Percentiles rank a stretch among this genome's conserved stretches.
Evolutionary conservation across 1,140 invertebrate genomes (phyloP).

Genomic region (Drosophila nebulosa): DNA sequence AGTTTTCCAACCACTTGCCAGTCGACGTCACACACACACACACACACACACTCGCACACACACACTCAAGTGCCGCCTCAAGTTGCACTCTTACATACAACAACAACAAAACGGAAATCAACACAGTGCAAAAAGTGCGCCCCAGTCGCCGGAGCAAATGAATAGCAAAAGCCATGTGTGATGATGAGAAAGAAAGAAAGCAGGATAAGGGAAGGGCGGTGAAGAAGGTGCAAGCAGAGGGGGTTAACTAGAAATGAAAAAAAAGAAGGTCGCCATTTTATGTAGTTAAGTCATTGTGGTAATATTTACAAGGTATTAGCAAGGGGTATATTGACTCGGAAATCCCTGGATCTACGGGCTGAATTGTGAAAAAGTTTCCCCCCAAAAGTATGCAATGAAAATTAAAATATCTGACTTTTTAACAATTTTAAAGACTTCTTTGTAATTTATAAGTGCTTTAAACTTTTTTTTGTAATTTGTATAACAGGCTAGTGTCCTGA

Average conservation of each 20-base stretch:
- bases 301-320: not conserved
- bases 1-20: slow-evolving; percentile 68
- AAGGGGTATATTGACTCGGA: not conserved
- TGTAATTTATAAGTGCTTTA: too few species aligned
- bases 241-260: not conserved
- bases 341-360: too few species aligned
- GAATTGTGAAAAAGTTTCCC: too few species aligned
- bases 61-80: slow-evolving; percentile 68
- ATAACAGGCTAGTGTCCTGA: too few species aligned
- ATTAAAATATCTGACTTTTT: too few species aligned
- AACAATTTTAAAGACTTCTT: too few species aligned
- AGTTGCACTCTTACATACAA: slow-evolving; percentile 76
- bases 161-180: slow-evolving; percentile 30
- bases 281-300: slow-evolving; percentile 55
- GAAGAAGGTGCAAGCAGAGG: not conserved
- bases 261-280: slow-evolving; percentile 51
- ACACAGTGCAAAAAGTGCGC: slow-evolving; percentile 59
- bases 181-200: slow-evolving; percentile 18
- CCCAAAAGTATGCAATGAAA: too few species aligned
- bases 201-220: not conserved
- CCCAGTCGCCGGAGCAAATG: slow-evolving; percentile 72
- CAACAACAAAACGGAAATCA: slow-evolving; percentile 69
- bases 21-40: slow-evolving; percentile 17
- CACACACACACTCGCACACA: slow-evolving; percentile 31
- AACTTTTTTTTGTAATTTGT: too few species aligned